phyloP scores from a whole-genome alignment of 2,888 invertebrate species.

The Sinotaia quadrata region DNA sequence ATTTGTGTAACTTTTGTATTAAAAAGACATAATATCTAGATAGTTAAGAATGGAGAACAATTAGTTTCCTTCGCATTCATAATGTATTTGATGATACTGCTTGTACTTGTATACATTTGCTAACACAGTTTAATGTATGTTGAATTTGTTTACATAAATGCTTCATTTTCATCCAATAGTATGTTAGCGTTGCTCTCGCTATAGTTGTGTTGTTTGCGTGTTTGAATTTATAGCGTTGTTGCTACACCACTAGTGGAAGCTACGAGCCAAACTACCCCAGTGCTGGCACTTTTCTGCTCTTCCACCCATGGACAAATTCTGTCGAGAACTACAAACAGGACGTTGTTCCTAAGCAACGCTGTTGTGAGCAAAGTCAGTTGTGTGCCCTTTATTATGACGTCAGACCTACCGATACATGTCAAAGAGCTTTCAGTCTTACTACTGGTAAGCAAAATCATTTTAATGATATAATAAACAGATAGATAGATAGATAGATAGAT shows the following conservation, averaged over 20 bases:
- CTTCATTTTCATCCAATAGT: not conserved
- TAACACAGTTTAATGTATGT: too few species aligned
- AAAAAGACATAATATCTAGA: too few species aligned
- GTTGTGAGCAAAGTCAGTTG: constrained; percentile 25
- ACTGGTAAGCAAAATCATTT: constrained; percentile 24
- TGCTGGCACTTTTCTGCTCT: constrained; percentile 24
- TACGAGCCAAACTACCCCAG: constrained; percentile 10
- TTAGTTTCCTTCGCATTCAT: too few species aligned
- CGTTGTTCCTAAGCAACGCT: constrained; percentile 24
- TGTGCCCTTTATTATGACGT: constrained; percentile 30
- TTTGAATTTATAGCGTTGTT: constrained; percentile 24
- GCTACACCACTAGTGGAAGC: constrained; percentile 14
- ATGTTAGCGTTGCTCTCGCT: too few species aligned
- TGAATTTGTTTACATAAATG: too few species aligned
- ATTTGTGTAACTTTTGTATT: too few species aligned
- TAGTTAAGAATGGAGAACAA: too few species aligned
- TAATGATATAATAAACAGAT: too few species aligned
- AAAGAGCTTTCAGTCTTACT: not conserved
- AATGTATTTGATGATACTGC: too few species aligned
- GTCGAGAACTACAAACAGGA: constrained; percentile 9
- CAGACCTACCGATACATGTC: constrained; percentile 24
- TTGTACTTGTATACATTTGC: too few species aligned
- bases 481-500: too few species aligned
- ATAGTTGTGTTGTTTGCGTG: too few species aligned
- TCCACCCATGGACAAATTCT: not conserved